Evolutionary conservation across 2,113 vertebrate species (phyloP), one percentile per base, ranked within the genome.

Genomic region (Micromys minutus): DNA sequence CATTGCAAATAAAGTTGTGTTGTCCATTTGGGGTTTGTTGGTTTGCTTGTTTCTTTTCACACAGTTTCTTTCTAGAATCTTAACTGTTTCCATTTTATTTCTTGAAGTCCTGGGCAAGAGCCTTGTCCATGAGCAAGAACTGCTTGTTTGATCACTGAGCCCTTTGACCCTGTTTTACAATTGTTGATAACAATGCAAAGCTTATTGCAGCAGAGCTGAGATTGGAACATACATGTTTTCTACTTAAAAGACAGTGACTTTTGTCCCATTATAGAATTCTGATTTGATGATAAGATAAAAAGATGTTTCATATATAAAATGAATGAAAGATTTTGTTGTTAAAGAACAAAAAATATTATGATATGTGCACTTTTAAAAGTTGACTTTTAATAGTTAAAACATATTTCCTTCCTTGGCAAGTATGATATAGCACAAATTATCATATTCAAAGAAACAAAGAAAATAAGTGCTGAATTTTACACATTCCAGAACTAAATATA

Each of bases 401-500:
- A 90, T 19, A 29, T 86, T 94, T 79, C 7, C 52, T 50, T 94
- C 3, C 7, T 26, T 89, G 12, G 55, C 12, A 94, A 79, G 11
- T 50, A 91, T 55, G 31, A 57, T 83, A 88, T 67, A 81, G 92
- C 11, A 89, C 90, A 76, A 65, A 6, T 21, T 77, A 76, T 76
- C 34, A 74, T 57, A 89, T 21, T 34, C 11, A 92, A 47, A 89
- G 42, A 94, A 10, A 50, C 57, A 29, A 45, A 34, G 39, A 15
- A 89, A 39, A 34, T 72, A 69, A 26, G 7, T 77, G 1, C 36
- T 31, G 79, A 76, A 63, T 34, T 93, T 22, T 61, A 55, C 24
- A 15, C 65, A 45, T 94, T 93, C 55, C 59, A 65, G 15, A 55
- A 94, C 87, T 91, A 84, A 42, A 74, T 91, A 63, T 59, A 61